Conservation (phyloP, 2,888 invertebrate species). For the Clostera curtula region DNA sequence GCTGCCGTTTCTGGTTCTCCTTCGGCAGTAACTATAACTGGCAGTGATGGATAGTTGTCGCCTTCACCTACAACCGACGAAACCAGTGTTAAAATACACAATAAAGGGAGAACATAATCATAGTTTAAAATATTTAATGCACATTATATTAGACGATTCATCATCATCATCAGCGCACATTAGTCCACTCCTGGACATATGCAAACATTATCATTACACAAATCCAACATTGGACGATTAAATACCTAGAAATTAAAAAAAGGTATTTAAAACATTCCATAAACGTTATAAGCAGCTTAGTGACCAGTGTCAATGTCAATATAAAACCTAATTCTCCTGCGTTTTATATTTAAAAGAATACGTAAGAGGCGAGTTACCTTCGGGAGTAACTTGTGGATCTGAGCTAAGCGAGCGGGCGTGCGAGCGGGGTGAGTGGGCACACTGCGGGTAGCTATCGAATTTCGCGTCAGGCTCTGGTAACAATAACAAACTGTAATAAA, state of each 20-base stretch:
- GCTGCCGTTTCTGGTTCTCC: conserved; percentile 38
- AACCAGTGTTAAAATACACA: neutral
- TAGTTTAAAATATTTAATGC: no score
- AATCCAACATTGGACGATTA: no score
- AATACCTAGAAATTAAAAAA: no score
- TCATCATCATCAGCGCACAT: no score
- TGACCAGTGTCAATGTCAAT: no score
- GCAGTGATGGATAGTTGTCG: conserved; percentile 61
- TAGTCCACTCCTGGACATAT: no score
- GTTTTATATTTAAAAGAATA: no score
- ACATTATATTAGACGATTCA: no score
- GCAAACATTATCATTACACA: no score
- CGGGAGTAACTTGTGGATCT: conserved; percentile 61
- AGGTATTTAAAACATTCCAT: no score
- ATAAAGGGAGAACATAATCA: neutral
- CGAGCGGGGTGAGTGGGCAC: conserved; percentile 50
- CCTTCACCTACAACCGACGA: conserved; percentile 38
- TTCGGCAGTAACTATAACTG: conserved; percentile 75
- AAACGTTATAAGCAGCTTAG: no score
- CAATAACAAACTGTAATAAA: conserved; percentile 2
- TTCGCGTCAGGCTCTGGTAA: conserved; percentile 79
- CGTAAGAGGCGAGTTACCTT: conserved; percentile 56
- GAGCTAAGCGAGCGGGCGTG: conserved; percentile 55
- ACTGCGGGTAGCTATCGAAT: conserved; percentile 80
- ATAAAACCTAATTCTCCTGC: no score